Conservation (phyloP, 2,888 invertebrate genomes). For the Choristoneura rosaceana region DNA sequence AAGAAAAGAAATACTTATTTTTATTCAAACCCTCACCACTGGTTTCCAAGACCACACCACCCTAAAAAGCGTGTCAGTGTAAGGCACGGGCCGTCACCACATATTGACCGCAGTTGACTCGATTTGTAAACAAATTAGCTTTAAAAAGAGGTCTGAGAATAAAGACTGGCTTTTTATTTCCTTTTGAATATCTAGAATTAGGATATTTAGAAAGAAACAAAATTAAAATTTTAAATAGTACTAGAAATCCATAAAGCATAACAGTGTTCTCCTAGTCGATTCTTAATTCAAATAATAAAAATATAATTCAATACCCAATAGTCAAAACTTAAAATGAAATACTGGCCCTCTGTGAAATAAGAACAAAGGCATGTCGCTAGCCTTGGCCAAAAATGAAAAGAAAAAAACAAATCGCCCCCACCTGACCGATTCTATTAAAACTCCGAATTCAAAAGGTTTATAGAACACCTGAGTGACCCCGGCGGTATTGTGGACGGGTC, state of each 20-base stretch:
- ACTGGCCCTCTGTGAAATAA: constrained; percentile 17
- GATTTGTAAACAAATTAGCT: constrained; percentile 19
- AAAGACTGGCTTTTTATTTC: background rate
- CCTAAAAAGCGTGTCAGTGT: constrained; percentile 46
- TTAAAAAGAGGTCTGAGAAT: background rate
- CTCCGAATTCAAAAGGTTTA: constrained; percentile 56
- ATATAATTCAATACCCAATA: background rate
- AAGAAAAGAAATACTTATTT: background rate
- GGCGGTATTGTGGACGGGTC: constrained; percentile 59
- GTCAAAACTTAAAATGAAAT: background rate
- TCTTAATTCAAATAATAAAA: background rate
- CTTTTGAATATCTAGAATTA: background rate
- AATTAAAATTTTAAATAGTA: background rate
- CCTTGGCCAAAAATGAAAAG: constrained; percentile 14
- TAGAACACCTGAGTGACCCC: constrained; percentile 42
- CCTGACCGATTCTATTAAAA: constrained; percentile 47
- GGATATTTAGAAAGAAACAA: too few species aligned
- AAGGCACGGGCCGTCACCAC: constrained; percentile 50
- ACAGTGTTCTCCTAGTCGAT: background rate
- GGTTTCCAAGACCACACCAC: constrained; percentile 27
- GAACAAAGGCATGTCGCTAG: constrained; percentile 11
- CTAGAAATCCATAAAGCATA: background rate
- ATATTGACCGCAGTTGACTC: constrained; percentile 49
- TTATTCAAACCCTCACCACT: background rate
- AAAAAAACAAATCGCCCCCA: constrained; percentile 28